Percentiles rank a stretch among this genome's conserved stretches.
Evolutionary conservation across 2,888 invertebrate genomes (phyloP).

Genomic region (Ectemnius lituratus): DNA sequence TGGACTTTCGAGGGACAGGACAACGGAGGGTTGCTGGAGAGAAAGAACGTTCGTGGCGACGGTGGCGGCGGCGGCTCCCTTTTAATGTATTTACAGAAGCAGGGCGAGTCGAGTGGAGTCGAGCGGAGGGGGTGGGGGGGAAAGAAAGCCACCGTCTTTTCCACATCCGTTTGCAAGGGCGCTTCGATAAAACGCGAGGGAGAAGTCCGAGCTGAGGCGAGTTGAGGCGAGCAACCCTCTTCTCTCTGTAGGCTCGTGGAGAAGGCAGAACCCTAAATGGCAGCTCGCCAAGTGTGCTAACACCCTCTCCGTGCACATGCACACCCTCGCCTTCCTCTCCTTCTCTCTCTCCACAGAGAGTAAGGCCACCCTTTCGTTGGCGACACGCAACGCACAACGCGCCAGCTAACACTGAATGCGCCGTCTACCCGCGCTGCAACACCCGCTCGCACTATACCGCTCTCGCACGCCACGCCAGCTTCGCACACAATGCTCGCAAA

Average conservation of each 20-base stretch:
- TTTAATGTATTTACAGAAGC: slow-evolving; percentile 59
- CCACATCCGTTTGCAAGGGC: slow-evolving; percentile 62
- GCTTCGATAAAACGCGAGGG: slow-evolving; percentile 51
- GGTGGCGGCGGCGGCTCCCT: slow-evolving; percentile 23
- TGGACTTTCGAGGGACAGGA: slow-evolving; percentile 20
- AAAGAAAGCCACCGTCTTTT: slow-evolving; percentile 65
- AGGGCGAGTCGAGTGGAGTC: slow-evolving; percentile 28
- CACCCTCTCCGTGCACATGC: slow-evolving; percentile 66
- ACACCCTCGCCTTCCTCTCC: slow-evolving; percentile 46
- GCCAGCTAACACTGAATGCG: too few species aligned
- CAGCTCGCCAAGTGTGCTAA: slow-evolving; percentile 74
- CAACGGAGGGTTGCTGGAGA: background rate
- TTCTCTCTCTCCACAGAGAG: slow-evolving; percentile 23
- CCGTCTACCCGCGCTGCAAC: slow-evolving; percentile 53
- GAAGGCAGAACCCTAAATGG: slow-evolving; percentile 68
- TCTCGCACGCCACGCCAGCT: slow-evolving; percentile 38
- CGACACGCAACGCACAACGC: slow-evolving; percentile 62
- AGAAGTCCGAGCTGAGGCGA: slow-evolving; percentile 34
- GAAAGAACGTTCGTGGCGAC: background rate
- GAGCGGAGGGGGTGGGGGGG: slow-evolving; percentile 24
- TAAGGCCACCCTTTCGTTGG: slow-evolving; percentile 52
- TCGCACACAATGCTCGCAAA: slow-evolving; percentile 75
- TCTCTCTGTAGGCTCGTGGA: slow-evolving; percentile 43
- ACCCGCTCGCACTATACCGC: slow-evolving; percentile 18
- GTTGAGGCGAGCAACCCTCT: slow-evolving; percentile 49